phyloP scores from a whole-genome alignment of 2,888 invertebrate species.

The Sinodicranocentrus sp. region DNA sequence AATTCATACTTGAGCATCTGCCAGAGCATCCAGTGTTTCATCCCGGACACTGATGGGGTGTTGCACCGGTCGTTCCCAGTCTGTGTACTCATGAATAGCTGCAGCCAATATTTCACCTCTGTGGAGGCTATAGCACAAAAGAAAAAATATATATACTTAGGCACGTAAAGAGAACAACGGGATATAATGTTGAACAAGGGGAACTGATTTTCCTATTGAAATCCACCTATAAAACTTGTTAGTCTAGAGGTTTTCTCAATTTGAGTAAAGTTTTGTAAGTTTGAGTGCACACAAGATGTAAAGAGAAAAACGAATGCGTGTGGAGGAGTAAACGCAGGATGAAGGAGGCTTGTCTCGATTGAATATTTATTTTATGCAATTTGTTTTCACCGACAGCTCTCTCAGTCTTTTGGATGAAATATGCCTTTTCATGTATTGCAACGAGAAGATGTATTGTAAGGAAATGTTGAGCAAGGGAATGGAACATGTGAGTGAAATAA shows the following conservation, averaged over 20 bases:
- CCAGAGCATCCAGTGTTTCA: slow-evolving; percentile 94
- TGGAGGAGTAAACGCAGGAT: background rate
- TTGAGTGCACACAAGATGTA: too few relatives aligned
- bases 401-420: slow-evolving; percentile 35
- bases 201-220: slow-evolving; percentile 6
- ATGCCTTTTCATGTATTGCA: too few relatives aligned
- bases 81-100: slow-evolving; percentile 86
- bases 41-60: slow-evolving; percentile 93
- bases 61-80: slow-evolving; percentile 94
- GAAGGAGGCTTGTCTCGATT: slow-evolving; percentile 39
- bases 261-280: too few relatives aligned
- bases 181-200: background rate
- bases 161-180: background rate
- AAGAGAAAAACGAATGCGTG: too few relatives aligned
- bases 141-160: slow-evolving; percentile 11
- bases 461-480: too few relatives aligned
- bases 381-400: slow-evolving; percentile 58
- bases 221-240: too few relatives aligned
- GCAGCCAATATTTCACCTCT: slow-evolving; percentile 76
- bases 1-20: slow-evolving; percentile 83
- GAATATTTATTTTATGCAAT: slow-evolving; percentile 56
- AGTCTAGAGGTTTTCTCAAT: too few relatives aligned
- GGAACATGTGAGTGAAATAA: too few relatives aligned
- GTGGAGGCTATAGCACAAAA: slow-evolving; percentile 67
- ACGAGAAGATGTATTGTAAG: too few relatives aligned